Evolutionary conservation across 1,140 invertebrate genomes (phyloP).

Genomic region (Drosophila ananassae): DNA sequence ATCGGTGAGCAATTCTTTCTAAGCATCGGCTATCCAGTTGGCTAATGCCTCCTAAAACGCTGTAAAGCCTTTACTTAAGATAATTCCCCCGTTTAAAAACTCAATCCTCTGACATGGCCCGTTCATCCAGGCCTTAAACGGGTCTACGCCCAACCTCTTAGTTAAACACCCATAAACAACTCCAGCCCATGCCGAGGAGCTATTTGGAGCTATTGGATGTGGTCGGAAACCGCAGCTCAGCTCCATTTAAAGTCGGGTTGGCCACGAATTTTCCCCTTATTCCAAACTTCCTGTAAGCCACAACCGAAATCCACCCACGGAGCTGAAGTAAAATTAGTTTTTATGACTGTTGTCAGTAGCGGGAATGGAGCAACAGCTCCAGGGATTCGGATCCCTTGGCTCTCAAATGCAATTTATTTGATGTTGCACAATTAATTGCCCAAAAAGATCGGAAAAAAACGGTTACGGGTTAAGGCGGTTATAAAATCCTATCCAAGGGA

Average conservation of each 20-base stretch:
- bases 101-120: slow-evolving; percentile 30
- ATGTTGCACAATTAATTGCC: slow-evolving; percentile 79
- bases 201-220: slow-evolving; percentile 5
- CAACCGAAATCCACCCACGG: slow-evolving; percentile 38
- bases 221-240: slow-evolving; percentile 20
- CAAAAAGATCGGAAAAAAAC: slow-evolving; percentile 46
- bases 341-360: slow-evolving; percentile 68
- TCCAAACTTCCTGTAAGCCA: slow-evolving; percentile 34
- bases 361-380: slow-evolving; percentile 21
- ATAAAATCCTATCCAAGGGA: slow-evolving; percentile 30
- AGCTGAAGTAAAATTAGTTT: slow-evolving; percentile 66
- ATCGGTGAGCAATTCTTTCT: slow-evolving; percentile 11
- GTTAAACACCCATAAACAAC: slow-evolving; percentile 47
- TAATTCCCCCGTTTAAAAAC: slow-evolving; percentile 37
- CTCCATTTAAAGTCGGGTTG: slow-evolving; percentile 3
- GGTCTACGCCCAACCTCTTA: slow-evolving; percentile 28
- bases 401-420: slow-evolving; percentile 75
- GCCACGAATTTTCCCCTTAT: slow-evolving; percentile 39
- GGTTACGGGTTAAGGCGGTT: slow-evolving; percentile 5
- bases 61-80: slow-evolving; percentile 40
- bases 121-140: slow-evolving; percentile 34
- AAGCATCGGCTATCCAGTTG: slow-evolving; percentile 20
- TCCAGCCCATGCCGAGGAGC: slow-evolving; percentile 11
- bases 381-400: slow-evolving; percentile 35
- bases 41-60: slow-evolving; percentile 31